Evolutionary conservation across 2,888 invertebrate species (phyloP).

Genomic region (Nesidiocoris tenuis): DNA sequence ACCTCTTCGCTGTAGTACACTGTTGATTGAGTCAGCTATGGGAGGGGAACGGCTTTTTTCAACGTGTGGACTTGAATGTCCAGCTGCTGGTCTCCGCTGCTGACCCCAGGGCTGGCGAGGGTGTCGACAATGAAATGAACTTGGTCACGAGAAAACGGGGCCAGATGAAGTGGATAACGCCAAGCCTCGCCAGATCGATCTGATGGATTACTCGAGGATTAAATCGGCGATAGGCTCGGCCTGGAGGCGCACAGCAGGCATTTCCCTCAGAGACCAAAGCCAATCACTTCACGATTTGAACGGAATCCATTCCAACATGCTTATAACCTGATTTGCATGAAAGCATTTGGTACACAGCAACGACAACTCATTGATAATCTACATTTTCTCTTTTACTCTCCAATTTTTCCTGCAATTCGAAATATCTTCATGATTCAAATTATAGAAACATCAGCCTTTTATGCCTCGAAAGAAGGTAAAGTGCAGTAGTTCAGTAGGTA

Average conservation of each 20-base stretch:
- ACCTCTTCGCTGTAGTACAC: neutral
- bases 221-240: neutral
- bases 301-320: neutral
- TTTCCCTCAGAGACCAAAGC: neutral
- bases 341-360: no score
- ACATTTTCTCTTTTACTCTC: no score
- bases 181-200: neutral
- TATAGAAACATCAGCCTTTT: no score
- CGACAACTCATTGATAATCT: no score
- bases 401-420: no score
- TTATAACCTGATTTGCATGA: neutral
- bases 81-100: neutral
- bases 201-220: neutral
- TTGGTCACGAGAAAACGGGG: neutral
- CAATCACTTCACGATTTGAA: neutral
- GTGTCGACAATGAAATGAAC: neutral
- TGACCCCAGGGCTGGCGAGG: neutral
- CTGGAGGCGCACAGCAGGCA: neutral
- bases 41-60: neutral
- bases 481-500: no score
- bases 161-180: neutral
- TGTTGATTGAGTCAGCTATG: neutral
- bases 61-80: neutral
- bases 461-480: no score
- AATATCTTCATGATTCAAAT: no score